Evolutionary conservation across 2,113 vertebrate genomes (phyloP).

Genomic region (Piprites chloris): DNA sequence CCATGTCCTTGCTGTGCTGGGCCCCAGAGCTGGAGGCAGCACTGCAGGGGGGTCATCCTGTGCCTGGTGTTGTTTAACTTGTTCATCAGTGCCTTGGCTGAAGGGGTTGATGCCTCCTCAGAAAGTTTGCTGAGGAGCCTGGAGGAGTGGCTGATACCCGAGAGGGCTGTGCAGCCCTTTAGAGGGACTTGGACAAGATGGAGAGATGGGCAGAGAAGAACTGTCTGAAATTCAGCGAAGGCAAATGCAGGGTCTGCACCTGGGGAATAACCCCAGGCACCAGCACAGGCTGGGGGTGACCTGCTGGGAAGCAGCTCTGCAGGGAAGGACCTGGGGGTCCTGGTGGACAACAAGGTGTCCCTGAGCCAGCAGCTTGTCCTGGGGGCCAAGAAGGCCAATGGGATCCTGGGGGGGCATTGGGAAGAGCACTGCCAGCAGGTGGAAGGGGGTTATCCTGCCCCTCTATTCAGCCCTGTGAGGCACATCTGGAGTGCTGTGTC

Average conservation of each 20-base stretch:
- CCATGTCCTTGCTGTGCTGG: not conserved
- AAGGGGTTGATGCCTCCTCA: not conserved
- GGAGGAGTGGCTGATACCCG: fast-evolving
- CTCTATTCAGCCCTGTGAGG: not conserved
- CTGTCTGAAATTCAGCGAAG: not conserved
- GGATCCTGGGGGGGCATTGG: too few species aligned
- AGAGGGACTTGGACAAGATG: not conserved
- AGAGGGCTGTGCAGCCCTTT: too few species aligned
- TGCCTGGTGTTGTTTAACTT: not conserved
- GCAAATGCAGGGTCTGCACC: not conserved
- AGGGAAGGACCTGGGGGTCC: not conserved
- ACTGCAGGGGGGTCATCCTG: not conserved
- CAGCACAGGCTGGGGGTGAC: not conserved
- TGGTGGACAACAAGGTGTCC: not conserved
- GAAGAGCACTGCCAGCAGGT: not conserved
- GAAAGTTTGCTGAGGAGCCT: not conserved
- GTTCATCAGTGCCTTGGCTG: not conserved
- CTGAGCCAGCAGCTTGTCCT: not conserved
- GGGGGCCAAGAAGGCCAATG: not conserved
- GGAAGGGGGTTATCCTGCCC: not conserved
- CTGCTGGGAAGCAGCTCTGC: not conserved
- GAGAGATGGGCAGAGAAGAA: not conserved
- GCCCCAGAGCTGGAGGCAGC: not conserved
- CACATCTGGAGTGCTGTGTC: not conserved
- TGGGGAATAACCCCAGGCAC: not conserved